Percentiles rank a stretch among this genome's conserved stretches.
These are phyloP conservation scores for Clepsis dumicolana DNA, from an alignment of 2,888 invertebrate genomes.

Conservation along the genomic window DNA sequence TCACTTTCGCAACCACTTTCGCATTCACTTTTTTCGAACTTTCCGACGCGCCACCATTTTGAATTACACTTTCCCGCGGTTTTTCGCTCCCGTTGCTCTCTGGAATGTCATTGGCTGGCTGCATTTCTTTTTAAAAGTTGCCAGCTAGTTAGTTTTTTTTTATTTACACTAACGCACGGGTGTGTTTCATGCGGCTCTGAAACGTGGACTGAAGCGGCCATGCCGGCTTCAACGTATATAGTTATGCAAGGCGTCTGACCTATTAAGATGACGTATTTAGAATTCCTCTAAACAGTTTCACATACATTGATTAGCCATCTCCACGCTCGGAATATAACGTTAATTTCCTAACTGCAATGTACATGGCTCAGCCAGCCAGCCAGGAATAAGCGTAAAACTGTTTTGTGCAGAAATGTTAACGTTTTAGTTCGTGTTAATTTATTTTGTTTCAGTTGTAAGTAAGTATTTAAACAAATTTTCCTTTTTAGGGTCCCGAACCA, in stretches of 20 bases:
- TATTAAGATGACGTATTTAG: conserved; percentile 27
- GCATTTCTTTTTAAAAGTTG: conserved; percentile 29
- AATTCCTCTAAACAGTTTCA: conserved; percentile 1
- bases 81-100: conserved; percentile 41
- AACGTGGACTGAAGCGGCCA: conserved; percentile 37
- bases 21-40: conserved; percentile 44
- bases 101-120: conserved; percentile 42
- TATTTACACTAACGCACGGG: conserved; percentile 2
- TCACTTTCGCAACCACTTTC: conserved; percentile 58
- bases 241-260: conserved; percentile 32
- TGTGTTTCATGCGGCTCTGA: conserved; percentile 30
- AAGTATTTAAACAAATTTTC: too few species aligned
- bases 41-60: conserved; percentile 40
- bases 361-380: background rate
- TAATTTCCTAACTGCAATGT: conserved; percentile 12
- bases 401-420: background rate
- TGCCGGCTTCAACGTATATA: conserved; percentile 15
- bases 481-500: too few species aligned
- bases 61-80: conserved; percentile 46
- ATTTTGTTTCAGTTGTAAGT: background rate
- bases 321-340: background rate
- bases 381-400: conserved; percentile 3
- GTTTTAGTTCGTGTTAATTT: background rate
- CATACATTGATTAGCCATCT: conserved; percentile 14
- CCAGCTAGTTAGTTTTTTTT: conserved; percentile 15